These are phyloP conservation scores for Eilema caniola DNA, from an alignment of 2,888 invertebrate genomes.

Conservation along the genomic window DNA sequence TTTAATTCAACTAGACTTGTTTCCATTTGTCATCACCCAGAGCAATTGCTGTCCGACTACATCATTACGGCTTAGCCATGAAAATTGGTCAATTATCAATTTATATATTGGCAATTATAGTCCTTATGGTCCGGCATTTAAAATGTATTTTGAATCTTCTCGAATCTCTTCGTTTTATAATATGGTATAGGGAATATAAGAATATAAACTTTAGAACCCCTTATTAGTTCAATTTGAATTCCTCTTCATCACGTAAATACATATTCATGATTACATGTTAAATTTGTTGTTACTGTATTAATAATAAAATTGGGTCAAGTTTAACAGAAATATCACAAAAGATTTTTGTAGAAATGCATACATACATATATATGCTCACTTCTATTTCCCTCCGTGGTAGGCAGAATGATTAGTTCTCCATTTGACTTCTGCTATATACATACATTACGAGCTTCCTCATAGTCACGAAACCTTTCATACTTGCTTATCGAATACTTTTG, in stretches of 20 bases:
- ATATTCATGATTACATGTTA: constrained; percentile 52
- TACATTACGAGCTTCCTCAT: no score
- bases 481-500: no score
- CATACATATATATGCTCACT: no score
- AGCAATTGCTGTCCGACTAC: background rate
- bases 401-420: no score
- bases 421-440: no score
- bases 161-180: background rate
- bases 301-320: constrained; percentile 74
- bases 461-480: no score
- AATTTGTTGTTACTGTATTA: constrained; percentile 69
- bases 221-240: constrained; percentile 44
- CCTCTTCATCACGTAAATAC: constrained; percentile 28
- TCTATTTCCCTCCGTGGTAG: no score
- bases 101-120: no score
- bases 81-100: background rate
- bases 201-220: constrained; percentile 14
- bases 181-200: background rate
- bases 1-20: background rate
- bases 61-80: background rate
- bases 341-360: constrained; percentile 18
- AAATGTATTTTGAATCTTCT: background rate
- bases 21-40: background rate
- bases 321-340: constrained; percentile 47
- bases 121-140: background rate